These are phyloP conservation scores for Tauraco hartlaubi DNA, from an alignment of 2,797 vertebrate species.

Conservation along the genomic window DNA sequence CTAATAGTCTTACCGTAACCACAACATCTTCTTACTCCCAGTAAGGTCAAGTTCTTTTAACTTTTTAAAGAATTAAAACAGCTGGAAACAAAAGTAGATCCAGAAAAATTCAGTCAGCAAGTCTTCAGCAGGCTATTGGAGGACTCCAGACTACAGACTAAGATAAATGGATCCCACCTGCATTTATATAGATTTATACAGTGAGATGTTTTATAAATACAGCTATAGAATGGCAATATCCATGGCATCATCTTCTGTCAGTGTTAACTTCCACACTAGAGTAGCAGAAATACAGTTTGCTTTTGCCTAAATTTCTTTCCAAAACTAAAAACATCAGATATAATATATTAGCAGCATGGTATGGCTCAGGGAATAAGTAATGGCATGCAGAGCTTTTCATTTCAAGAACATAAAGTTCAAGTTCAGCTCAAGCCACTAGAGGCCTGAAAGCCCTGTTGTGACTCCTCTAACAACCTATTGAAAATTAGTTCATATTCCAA, in stretches of 20 bases:
- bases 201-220: background rate
- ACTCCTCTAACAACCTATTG: background rate
- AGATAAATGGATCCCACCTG: background rate
- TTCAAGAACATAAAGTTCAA: background rate
- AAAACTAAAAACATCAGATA: background rate
- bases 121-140: background rate
- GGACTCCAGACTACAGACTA: background rate
- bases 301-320: background rate
- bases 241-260: background rate
- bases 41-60: background rate
- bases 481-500: background rate
- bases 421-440: background rate
- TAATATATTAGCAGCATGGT: background rate
- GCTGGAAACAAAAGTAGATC: background rate
- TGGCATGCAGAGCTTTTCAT: constrained; percentile 10
- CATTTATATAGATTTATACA: background rate
- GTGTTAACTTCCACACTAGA: background rate
- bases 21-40: background rate
- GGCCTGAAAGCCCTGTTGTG: background rate
- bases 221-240: background rate
- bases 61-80: background rate
- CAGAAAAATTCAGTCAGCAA: background rate
- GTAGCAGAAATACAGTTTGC: background rate
- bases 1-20: background rate
- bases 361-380: background rate